Percentiles rank a stretch among this genome's conserved stretches.
These are phyloP conservation scores for Meloe dianella DNA, from an alignment of 2,888 invertebrate species.

Conservation along the genomic window DNA sequence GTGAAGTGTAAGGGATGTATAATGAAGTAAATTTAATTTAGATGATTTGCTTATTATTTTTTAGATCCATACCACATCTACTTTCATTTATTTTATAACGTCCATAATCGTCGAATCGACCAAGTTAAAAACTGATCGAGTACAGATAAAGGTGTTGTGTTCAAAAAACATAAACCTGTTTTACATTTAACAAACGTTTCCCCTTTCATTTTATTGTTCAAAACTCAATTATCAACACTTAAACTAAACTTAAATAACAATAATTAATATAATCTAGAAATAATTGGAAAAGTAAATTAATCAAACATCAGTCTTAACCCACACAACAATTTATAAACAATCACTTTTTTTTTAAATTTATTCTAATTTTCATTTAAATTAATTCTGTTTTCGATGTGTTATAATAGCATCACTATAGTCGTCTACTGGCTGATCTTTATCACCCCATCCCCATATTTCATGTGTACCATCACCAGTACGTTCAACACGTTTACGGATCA, in stretches of 20 bases:
- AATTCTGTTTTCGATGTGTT: slow-evolving; percentile 36
- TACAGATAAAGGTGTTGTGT: too few species aligned
- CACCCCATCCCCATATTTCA: slow-evolving; percentile 64
- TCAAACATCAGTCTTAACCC: neutral
- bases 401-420: slow-evolving; percentile 44
- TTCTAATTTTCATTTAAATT: neutral
- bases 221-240: too few species aligned
- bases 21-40: too few species aligned
- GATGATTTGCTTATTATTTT: too few species aligned
- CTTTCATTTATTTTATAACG: too few species aligned
- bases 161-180: too few species aligned
- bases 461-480: slow-evolving; percentile 62
- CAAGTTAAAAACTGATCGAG: too few species aligned
- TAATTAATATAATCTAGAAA: slow-evolving; percentile 6
- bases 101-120: too few species aligned
- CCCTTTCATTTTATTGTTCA: too few species aligned
- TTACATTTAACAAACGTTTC: too few species aligned
- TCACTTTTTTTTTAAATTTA: neutral
- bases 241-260: neutral
- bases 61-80: too few species aligned
- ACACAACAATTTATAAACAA: neutral
- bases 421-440: slow-evolving; percentile 64
- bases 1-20: too few species aligned
- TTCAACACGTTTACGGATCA: slow-evolving; percentile 61
- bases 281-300: neutral